Evolutionary conservation across 2,888 invertebrate genomes (phyloP).

Genomic region (Romanomermis culicivorax): DNA sequence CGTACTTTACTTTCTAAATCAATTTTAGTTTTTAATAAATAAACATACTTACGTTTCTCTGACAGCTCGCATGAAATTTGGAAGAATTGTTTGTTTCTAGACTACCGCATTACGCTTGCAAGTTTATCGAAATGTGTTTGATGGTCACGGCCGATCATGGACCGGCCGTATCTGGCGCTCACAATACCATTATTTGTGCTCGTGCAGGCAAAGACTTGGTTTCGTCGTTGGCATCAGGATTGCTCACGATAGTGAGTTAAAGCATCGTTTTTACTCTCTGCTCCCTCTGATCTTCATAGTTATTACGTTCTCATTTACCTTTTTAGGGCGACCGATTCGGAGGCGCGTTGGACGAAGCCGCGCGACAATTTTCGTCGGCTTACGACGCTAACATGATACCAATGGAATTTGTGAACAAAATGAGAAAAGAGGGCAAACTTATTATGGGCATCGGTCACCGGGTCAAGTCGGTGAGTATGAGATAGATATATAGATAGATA

Average conservation of each 20-base stretch:
- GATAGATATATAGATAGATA: too few relatives aligned
- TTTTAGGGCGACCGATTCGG: conserved; percentile 93
- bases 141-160: conserved; percentile 98
- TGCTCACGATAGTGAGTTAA: conserved; percentile 71
- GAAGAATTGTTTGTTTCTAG: conserved; percentile 37
- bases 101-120: conserved; percentile 72
- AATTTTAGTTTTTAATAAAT: too few relatives aligned
- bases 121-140: conserved; percentile 94
- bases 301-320: conserved; percentile 13
- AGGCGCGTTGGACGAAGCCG: conserved; percentile 92
- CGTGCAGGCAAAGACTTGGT: conserved; percentile 90
- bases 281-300: background rate
- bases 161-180: conserved; percentile 92
- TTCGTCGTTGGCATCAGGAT: conserved; percentile 77
- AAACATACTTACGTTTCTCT: too few relatives aligned
- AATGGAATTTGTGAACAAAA: conserved; percentile 92
- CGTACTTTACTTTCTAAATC: background rate
- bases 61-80: too few relatives aligned
- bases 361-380: conserved; percentile 84
- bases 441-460: conserved; percentile 98
- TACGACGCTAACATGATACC: conserved; percentile 81
- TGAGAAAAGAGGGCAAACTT: conserved; percentile 82
- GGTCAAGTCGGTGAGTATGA: conserved; percentile 41
- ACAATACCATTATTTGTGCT: conserved; percentile 93
- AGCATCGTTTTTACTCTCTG: too few relatives aligned